Base-by-base conservation (phyloP, 2,113 vertebrate species). In the Phrynocephalus versicolor region DNA sequence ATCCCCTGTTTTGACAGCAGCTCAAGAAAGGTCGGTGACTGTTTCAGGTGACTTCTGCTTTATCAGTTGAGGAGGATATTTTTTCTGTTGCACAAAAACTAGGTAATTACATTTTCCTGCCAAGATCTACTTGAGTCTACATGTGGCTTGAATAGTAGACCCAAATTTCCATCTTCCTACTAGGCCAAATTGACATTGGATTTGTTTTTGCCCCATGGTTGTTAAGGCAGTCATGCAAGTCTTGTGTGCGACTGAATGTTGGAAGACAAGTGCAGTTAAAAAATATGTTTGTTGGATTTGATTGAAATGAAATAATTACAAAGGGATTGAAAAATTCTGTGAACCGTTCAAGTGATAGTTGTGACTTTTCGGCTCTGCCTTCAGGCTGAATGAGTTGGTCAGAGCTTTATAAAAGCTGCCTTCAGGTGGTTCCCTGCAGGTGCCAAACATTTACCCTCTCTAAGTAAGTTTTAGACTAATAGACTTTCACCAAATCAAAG, bases 381-480 rank as follows among this genome's bases (percentile, higher is more conserved):
- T 88, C 77, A 74, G 64, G 57, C 15, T 88, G 73, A 87, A 81
- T 57, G 35, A 92, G 90, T 79, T 92, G 89, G 85, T 90, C 45
- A 76, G 77, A 51, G 85, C 90, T 90, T 87, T 58, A 90, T 85
- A 85, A 87, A 94, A 93, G 93, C 93, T 90, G 58, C 85, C 90
- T 93, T 82, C 60, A 83, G 72, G 71, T 88, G 83, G 65, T 91
- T 92, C 85, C 89, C 92, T 84, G 79, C 89, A 91, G 92, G 90
- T 89, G 92, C 90, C 84, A 95, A 96, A 90, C 92, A 93, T 92
- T 93, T 93, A 89, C 90, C 89, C 90, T 94, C 92, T 95, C 94
- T 92, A 94, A 94, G 83, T 95, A 93, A 88, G 71, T 95, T 94
- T 93, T 95, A 71, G 80, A 91, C 75, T 92, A 92, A 90, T 82